These are phyloP conservation scores for Monomorium pharaonis DNA, from an alignment of 1,140 invertebrate species.

Conservation along the genomic window DNA sequence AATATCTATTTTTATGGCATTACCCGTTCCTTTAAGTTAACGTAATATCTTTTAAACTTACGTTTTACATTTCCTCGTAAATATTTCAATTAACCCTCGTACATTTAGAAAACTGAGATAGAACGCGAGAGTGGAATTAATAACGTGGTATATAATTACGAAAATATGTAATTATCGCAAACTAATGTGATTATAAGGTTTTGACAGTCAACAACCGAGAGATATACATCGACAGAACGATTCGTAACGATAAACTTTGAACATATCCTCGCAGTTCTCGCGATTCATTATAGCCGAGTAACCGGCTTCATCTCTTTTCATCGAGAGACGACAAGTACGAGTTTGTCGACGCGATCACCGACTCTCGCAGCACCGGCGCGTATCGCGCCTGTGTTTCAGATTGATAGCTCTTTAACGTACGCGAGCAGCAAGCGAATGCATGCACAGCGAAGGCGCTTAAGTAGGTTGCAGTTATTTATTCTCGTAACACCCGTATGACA, in stretches of 20 bases:
- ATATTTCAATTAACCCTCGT: not conserved
- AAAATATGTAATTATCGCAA: not conserved
- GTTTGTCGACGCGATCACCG: conserved; percentile 30
- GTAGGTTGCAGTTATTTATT: conserved; percentile 72
- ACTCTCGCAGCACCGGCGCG: not conserved
- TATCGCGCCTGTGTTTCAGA: conserved; percentile 12
- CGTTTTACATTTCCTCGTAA: not conserved
- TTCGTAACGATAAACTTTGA: not conserved
- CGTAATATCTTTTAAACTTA: not conserved
- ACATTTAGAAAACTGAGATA: not conserved
- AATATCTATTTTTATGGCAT: not conserved
- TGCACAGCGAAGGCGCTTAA: conserved; percentile 58
- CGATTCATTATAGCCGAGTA: not conserved
- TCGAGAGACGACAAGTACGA: not conserved
- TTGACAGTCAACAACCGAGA: not conserved
- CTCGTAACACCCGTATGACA: conserved; percentile 56
- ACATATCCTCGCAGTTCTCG: not conserved
- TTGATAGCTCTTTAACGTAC: conserved; percentile 38
- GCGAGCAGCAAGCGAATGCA: conserved; percentile 36
- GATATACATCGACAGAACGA: not conserved
- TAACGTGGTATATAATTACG: not conserved
- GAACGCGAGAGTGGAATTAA: not conserved
- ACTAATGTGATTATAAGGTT: not conserved
- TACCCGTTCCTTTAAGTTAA: not conserved
- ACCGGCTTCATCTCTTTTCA: conserved; percentile 6